phyloP scores from a whole-genome alignment of 2,797 vertebrate species.

The Lutjanus argentimaculatus region DNA sequence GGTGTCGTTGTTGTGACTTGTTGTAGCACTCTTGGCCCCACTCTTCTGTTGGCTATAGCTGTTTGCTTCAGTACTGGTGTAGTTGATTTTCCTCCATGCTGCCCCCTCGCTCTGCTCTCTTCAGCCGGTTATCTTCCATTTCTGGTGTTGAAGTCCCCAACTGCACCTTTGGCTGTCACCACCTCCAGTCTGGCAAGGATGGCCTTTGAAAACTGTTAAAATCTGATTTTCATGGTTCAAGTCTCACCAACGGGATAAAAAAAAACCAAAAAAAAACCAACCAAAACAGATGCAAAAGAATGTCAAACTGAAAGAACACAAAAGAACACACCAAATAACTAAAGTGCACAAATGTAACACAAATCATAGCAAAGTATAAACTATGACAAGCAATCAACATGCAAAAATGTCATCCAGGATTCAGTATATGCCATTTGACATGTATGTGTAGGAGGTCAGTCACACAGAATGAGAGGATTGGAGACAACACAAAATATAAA shows the following conservation, averaged over 20 bases:
- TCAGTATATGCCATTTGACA: not conserved
- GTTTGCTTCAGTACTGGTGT: no score
- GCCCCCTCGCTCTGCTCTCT: not conserved
- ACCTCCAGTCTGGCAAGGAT: not conserved
- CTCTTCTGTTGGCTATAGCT: not conserved
- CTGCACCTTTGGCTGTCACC: not conserved
- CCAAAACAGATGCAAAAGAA: not conserved
- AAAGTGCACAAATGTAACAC: not conserved
- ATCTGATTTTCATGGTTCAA: not conserved
- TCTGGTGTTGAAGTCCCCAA: not conserved
- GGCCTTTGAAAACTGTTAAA: not conserved
- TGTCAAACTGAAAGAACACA: not conserved
- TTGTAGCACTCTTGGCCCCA: not conserved
- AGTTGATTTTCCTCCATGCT: not conserved
- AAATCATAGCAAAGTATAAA: not conserved
- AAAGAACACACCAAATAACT: not conserved
- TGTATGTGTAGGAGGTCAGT: no score
- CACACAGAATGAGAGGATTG: not conserved
- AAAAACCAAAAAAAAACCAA: not conserved
- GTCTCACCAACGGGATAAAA: not conserved
- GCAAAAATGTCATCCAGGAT: not conserved
- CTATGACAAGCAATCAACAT: not conserved
- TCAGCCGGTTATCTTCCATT: not conserved
- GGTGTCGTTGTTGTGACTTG: no score
- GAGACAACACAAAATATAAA: not conserved